Base-by-base conservation (phyloP, 1,140 invertebrate species). In the Lanistes nyassanus region DNA sequence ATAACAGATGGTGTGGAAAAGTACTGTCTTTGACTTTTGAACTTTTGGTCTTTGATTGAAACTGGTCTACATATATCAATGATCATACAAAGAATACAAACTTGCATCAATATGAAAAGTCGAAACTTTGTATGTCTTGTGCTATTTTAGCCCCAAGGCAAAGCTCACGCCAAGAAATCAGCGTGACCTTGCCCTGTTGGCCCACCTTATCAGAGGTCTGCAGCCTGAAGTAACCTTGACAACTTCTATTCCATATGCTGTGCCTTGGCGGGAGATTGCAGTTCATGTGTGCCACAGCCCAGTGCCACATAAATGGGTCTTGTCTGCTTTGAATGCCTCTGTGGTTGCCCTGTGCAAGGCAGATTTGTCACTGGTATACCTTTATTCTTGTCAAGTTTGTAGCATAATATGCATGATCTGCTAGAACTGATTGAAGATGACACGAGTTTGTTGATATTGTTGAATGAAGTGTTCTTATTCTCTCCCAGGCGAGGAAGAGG, bases 291-390 rank as follows among this genome's bases (percentile, higher is more conserved):
- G 80, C 71, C 80, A 82, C 58, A 77, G 77, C 60, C 74, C 34
- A 34, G 78, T 89, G 36, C 72, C 76, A 5, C 76, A 60, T 3
- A 64, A 66, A 11, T 79, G 84, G 29, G 74, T 88, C 13, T 56
- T 89, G 36, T 73, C 81, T 56, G 84, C 84, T 36, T 70, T 90
- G 23, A 85, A 88, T 81, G 85, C 84, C n/a, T 83, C 79, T 62
- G 64, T 89, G 29, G 88, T 90, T 26, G 87, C 84, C 26, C 78
- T 90, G 39, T 88, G 85, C 76, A 47, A 74, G 23, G 81, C 84
- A 36, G 79, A 88, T 67, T 34, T 81, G 31, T 70, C 77, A 47
- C 42, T 79, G 77, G 82, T 83, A 76, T 72, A 19, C 36, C 47
- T 39, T 29, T 55, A 19, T 16, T 51, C 21, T 74, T 6, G 19